Evolutionary conservation across 1,140 invertebrate species (phyloP), one percentile per base, ranked within the genome.

Genomic region (Latrodectus geometricus): DNA sequence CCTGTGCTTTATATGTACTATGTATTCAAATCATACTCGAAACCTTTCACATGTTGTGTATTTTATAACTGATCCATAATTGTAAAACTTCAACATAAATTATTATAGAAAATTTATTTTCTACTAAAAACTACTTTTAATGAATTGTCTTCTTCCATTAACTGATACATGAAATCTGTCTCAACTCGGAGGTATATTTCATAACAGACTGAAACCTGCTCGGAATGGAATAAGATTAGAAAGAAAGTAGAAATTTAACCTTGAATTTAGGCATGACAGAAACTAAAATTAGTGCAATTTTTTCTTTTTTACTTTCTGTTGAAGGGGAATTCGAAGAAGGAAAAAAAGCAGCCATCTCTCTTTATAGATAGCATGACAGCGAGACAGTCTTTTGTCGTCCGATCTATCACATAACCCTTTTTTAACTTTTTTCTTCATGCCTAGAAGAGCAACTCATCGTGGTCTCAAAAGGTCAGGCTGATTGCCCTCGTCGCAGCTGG

Each of bases 301-400:
- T 35, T 50, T 23, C n/a, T n/a, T n/a, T n/a, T n/a, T 35, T 79
- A 68, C 21, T 56, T 23, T 15, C 8, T 11, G 54, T 66, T 66
- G 75, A 35, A 61, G 12, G 61, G 52, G 65, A 49, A 79, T 78
- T 4, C 54, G 54, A 61, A 61, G 8, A 17, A 61, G 54, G 8
- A 61, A 61, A 61, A 61, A 61, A 17, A 61, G 54, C 3, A 61
- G 17, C 54, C 17, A 14, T 61, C 35, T 21, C 14, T 17, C 17
- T 66, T 61, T 35, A 20, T 50, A 17, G 49, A 21, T 56, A 50
- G 49, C 48, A 20, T 68, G 77, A 79, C 77, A 79, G 77, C 61
- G 77, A 79, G 77, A 79, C 77, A 56, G 77, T 79, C 65, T 79
- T 68, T 79, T 79, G 65, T 79, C 65, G 65, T 66, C 48, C 77